A percentile compares a stretch with the other conserved stretches of the same genome.
Evolutionary conservation across 1,140 invertebrate genomes (phyloP).

Genomic region (Andricus grossulariae): DNA sequence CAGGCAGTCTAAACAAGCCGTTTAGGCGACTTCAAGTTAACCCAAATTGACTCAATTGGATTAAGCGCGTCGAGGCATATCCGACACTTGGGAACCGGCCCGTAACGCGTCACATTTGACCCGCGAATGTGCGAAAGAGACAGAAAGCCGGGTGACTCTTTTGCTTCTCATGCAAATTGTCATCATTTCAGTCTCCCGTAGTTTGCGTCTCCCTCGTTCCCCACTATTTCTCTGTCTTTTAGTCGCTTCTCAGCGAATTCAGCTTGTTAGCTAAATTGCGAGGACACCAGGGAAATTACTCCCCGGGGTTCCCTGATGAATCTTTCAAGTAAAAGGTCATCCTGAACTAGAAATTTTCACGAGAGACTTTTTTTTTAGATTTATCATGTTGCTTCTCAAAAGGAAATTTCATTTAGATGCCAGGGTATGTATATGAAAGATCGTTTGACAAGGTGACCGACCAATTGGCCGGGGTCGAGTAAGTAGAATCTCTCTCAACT

Average conservation of each 20-base stretch:
- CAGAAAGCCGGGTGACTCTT: slow-evolving; percentile 55
- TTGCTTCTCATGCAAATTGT: slow-evolving; percentile 74
- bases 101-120: slow-evolving; percentile 52
- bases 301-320: slow-evolving; percentile 6
- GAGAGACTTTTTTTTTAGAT: background rate
- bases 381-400: background rate
- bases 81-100: slow-evolving; percentile 75
- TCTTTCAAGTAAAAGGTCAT: slow-evolving; percentile 17
- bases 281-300: slow-evolving; percentile 25
- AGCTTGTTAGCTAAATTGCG: slow-evolving; percentile 43
- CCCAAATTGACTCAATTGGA: slow-evolving; percentile 76
- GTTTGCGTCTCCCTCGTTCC: slow-evolving; percentile 51
- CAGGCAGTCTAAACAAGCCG: slow-evolving; percentile 72
- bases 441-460: slow-evolving; percentile 17
- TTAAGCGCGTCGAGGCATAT: slow-evolving; percentile 72
- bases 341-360: background rate
- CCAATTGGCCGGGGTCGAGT: slow-evolving; percentile 10
- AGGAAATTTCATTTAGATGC: slow-evolving; percentile 1
- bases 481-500: slow-evolving; percentile 25
- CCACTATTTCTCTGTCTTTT: slow-evolving; percentile 52
- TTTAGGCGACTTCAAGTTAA: slow-evolving; percentile 77
- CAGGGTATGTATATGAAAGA: background rate
- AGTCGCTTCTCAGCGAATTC: slow-evolving; percentile 41
- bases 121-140: slow-evolving; percentile 58
- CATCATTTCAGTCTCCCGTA: slow-evolving; percentile 43